Conservation (phyloP, 2,797 vertebrate species). For the Phataginus tetradactyla region DNA sequence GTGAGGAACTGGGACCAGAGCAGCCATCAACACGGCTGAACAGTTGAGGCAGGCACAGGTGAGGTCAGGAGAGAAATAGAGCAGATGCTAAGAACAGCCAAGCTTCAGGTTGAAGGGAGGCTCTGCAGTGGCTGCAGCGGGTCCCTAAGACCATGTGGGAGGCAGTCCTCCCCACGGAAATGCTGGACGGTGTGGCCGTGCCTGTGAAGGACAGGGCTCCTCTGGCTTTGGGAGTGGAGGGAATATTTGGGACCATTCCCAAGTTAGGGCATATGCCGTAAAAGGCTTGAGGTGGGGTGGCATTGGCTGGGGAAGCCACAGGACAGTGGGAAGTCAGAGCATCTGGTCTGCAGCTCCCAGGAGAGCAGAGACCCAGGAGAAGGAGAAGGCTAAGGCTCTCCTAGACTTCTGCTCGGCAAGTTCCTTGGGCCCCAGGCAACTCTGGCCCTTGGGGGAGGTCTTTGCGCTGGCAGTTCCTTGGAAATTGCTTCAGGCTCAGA, state of each 20-base stretch:
- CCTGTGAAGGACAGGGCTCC: rapidly evolving
- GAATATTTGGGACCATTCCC: too few species aligned
- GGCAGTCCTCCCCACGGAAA: not conserved
- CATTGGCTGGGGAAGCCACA: rapidly evolving
- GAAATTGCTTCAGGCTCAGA: not conserved
- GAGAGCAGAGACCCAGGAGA: not conserved
- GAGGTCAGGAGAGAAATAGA: not conserved
- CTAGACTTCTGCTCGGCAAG: not conserved
- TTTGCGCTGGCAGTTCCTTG: not conserved
- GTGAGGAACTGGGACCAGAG: not conserved
- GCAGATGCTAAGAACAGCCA: not conserved
- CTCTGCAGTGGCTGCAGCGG: not conserved
- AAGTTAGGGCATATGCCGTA: rapidly evolving
- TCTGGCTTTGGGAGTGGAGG: not conserved
- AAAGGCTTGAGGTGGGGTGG: not conserved
- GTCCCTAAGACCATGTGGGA: not conserved
- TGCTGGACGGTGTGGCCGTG: rapidly evolving
- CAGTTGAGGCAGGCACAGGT: not conserved
- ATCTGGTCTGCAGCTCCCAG: not conserved
- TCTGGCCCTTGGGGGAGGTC: not conserved
- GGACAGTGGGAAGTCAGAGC: not conserved
- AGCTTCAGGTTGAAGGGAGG: not conserved
- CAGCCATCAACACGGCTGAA: rapidly evolving
- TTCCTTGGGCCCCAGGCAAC: not conserved
- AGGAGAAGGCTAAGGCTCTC: not conserved